phyloP scores from a whole-genome alignment of 2,888 invertebrate genomes.

The Oxytorus armatus region DNA sequence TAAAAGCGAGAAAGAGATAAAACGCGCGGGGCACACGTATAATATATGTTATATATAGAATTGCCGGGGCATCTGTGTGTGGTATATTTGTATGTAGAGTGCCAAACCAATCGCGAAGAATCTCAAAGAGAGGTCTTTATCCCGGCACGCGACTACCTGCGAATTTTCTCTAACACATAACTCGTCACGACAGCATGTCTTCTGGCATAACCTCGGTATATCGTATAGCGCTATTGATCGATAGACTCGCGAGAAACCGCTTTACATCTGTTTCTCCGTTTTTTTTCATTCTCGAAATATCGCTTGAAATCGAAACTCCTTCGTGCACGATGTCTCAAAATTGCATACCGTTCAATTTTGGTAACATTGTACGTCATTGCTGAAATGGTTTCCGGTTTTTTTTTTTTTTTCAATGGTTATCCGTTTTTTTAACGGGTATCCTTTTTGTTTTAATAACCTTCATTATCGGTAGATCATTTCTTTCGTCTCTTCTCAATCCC shows the following conservation, averaged over 20 bases:
- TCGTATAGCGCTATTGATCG: neutral
- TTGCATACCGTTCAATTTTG: neutral
- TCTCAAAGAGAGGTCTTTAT: constrained; percentile 41
- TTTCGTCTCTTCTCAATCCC: too few species aligned
- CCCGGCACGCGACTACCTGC: constrained; percentile 37
- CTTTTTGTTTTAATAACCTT: too few species aligned
- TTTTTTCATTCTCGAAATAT: neutral
- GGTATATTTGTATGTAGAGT: constrained; percentile 9
- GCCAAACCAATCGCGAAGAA: constrained; percentile 22
- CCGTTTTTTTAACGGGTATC: too few species aligned
- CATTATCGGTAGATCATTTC: too few species aligned
- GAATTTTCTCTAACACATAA: constrained; percentile 27
- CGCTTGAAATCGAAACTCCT: neutral
- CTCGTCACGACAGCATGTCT: neutral
- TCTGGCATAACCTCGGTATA: neutral
- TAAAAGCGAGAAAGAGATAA: constrained; percentile 48
- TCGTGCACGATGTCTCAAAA: neutral
- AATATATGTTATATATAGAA: neutral
- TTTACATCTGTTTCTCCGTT: neutral
- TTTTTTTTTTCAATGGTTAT: too few species aligned
- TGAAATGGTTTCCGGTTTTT: too few species aligned
- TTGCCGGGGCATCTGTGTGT: constrained; percentile 14
- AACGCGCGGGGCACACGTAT: neutral
- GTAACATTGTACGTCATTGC: too few species aligned
- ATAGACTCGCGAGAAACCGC: constrained; percentile 3